Base-by-base conservation (phyloP, 2,797 vertebrate species). In the Sebastes nivosus region DNA sequence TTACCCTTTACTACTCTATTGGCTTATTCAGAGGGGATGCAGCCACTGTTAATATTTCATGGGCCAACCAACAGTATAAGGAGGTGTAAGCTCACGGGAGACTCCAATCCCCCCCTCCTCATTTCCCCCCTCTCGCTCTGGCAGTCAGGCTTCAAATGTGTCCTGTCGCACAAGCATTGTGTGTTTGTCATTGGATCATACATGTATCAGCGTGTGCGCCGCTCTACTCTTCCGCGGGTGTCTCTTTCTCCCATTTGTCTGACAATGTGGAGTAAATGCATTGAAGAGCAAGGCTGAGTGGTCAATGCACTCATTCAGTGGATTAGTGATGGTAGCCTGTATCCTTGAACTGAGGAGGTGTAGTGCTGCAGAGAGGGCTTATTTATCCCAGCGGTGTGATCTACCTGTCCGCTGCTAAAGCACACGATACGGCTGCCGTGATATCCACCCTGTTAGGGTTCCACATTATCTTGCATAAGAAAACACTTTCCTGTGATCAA, bases 31-130 rank as follows among this genome's bases (percentile, higher is more conserved):
- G 80, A 80, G 71, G 87, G 90, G 91, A 92, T 69, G 88, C 86
- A 89, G 87, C 59, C 73, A 61, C 55, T 77, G 90, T 93, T 89
- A 93, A 94, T 94, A 93, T 94, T 95, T 94, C 87, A 94, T 94
- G 82, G 85, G 85, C 82, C 77, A 79, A 85, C 84, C 90, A 87
- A 86, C 80, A 82, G 87, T 83, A 90, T 88, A 89, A 93, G 88
- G 81, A 91, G 87, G 85, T 88, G 80, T 89, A 88, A 85, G 90
- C 90, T 90, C 90, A 84, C 50, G 38, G 80, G 84, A 91, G 84
- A 87, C 69, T 67, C 81, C 79, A 36, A 46, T 71, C 77, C 30
- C 18, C 29, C 29, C 61, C 12, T 12, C n/a, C 34, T 22, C 63
- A 6, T 34, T 36, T 16, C 22, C 14, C 20, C 60, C 55, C 25